A percentile compares a stretch with the other conserved stretches of the same genome.
These are phyloP conservation scores for Cercopithecus mona DNA, from an alignment of 2,113 vertebrate genomes.

Conservation along the genomic window DNA sequence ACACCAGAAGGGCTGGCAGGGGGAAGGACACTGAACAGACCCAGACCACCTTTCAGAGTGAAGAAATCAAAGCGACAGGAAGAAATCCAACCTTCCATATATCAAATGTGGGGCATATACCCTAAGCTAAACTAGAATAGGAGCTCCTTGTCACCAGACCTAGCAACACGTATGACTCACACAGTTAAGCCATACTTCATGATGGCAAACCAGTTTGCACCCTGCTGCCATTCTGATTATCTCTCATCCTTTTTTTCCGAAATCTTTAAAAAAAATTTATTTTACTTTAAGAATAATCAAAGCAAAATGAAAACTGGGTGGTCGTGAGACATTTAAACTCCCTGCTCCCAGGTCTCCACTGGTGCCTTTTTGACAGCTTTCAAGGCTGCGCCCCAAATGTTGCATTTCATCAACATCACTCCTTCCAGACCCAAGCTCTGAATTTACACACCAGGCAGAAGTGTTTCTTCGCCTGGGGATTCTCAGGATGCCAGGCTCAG, in stretches of 20 bases:
- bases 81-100: no score
- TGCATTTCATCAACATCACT: conserved; percentile 77
- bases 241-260: not conserved
- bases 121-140: not conserved
- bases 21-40: not conserved
- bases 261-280: no score
- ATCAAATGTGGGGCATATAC: not conserved
- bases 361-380: conserved; percentile 57
- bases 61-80: not conserved
- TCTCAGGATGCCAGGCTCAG: conserved; percentile 76
- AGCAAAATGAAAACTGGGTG: conserved; percentile 73
- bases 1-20: rapidly evolving
- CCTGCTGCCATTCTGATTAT: not conserved
- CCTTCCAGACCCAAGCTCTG: conserved; percentile 75
- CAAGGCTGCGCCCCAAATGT: conserved; percentile 69
- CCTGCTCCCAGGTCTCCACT: not conserved
- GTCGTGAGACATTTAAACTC: not conserved
- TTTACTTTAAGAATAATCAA: conserved; percentile 41
- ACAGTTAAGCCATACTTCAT: not conserved
- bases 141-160: not conserved
- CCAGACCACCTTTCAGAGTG: not conserved
- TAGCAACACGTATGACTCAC: not conserved
- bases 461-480: conserved; percentile 79
- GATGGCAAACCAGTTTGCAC: not conserved
- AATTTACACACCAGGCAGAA: conserved; percentile 76